Base-by-base conservation (phyloP, 2,888 invertebrate genomes). In the Apoderus coryli region DNA sequence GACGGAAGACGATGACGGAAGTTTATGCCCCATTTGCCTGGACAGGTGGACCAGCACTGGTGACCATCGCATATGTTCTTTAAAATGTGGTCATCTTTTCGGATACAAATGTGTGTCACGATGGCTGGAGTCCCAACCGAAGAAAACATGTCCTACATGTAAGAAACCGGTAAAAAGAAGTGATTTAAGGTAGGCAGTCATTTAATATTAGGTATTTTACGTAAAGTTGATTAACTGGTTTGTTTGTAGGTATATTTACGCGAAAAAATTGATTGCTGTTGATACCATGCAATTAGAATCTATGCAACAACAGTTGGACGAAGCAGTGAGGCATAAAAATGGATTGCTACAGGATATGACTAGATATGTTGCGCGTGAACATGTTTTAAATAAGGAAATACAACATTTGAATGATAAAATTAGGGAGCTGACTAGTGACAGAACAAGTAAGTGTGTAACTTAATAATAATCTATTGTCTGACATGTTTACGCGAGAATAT, bases 41-140 rank as follows among this genome's bases (percentile, higher is more conserved):
- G 92, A 92, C 32, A 59, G 67, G 3, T 93, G 89, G 85, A 81
- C 79, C 3, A 85, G 76, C 51, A 71, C 77, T 0, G 93, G 92
- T 0, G 71, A 69, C 0, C 95, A 95, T 54, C 65, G 90, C 30
- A 59, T 93, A 3, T 78, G 79, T n/a, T 76, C 85, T 0, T 59
- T 95, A 5, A 76, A 76, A 48, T 95, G 95, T 56, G 95, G 95
- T 0, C 95, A 95, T 59, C 57, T 93, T 4, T 95, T 90, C 56
- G 95, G 95, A 0, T 44, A 72, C 1, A 65, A 67, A 10, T 93
- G 93, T 50, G 76, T 89, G 5, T 59, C 68, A 29, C 64, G 73
- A 16, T 89, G 88, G 88, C 54, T 88, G 29, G 65, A 64, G 35
- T 40, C 54, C 1, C 54, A 60, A 0, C 65, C 62, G 3, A 65